These are phyloP conservation scores for Harpagoxenus sublaevis DNA, from an alignment of 2,888 invertebrate genomes.

Conservation along the genomic window DNA sequence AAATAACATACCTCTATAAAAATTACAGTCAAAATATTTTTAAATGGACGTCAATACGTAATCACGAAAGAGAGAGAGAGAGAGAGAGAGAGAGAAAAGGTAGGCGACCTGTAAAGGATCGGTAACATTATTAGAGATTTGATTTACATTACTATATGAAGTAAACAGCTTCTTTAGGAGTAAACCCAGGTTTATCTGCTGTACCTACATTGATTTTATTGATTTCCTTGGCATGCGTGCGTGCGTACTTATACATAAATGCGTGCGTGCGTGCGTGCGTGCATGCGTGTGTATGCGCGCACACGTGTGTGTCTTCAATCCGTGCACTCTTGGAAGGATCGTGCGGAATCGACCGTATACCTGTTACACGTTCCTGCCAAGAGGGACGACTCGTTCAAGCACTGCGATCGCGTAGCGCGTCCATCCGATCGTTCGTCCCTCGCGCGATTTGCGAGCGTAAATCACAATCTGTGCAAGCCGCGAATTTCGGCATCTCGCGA, in stretches of 20 bases:
- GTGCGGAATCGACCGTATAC: not conserved
- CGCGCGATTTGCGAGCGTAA: slow-evolving; percentile 18
- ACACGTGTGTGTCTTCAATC: slow-evolving; percentile 8
- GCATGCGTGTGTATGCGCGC: not conserved
- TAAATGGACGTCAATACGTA: not conserved
- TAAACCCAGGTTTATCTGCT: not conserved
- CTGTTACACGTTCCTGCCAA: slow-evolving; percentile 20
- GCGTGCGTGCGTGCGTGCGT: not conserved
- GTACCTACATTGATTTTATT: slow-evolving; percentile 21
- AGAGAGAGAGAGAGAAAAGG: not conserved
- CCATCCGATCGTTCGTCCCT: not conserved
- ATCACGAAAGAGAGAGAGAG: not conserved
- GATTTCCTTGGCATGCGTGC: slow-evolving; percentile 18
- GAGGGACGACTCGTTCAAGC: not conserved
- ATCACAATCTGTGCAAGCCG: not conserved
- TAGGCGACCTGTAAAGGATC: not conserved
- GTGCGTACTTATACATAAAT: not conserved
- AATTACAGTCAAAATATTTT: slow-evolving; percentile 8
- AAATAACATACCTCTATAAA: slow-evolving; percentile 31
- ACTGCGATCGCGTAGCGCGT: slow-evolving; percentile 8
- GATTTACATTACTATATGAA: slow-evolving; percentile 19
- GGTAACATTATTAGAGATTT: slow-evolving; percentile 10
- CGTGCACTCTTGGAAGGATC: slow-evolving; percentile 32
- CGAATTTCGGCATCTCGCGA: not conserved
- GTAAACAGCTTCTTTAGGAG: slow-evolving; percentile 3